Percentiles rank a stretch among this genome's conserved stretches.
These are phyloP conservation scores for Colius striatus DNA, from an alignment of 2,113 vertebrate species.

Conservation along the genomic window DNA sequence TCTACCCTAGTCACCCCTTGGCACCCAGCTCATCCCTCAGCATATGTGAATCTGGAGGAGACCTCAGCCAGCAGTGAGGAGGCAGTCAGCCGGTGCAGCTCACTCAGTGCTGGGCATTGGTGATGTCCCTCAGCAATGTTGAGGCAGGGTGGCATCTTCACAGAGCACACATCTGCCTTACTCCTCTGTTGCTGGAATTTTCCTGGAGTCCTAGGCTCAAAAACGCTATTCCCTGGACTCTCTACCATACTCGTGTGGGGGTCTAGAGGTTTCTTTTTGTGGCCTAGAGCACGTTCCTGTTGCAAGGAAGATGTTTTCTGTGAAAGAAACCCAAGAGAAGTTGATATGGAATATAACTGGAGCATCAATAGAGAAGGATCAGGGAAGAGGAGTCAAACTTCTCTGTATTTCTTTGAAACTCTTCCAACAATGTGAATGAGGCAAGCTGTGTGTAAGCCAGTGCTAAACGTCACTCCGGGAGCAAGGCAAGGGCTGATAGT, in stretches of 20 bases:
- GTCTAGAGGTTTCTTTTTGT: background rate
- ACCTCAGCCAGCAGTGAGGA: background rate
- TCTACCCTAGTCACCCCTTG: background rate
- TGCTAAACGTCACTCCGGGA: background rate
- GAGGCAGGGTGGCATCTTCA: background rate
- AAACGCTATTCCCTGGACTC: background rate
- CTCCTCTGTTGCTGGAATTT: background rate
- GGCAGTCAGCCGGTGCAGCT: background rate
- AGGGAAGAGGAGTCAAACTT: background rate
- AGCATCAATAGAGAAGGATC: background rate
- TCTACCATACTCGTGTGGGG: background rate
- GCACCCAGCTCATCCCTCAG: background rate
- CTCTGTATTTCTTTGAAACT: background rate
- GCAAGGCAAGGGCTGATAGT: background rate
- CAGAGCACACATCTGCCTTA: background rate
- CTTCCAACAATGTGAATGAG: background rate
- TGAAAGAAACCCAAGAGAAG: background rate
- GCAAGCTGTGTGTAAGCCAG: background rate
- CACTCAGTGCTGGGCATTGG: background rate
- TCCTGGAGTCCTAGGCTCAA: background rate
- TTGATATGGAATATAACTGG: background rate
- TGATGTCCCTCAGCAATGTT: background rate
- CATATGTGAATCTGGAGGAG: background rate
- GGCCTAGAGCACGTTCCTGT: background rate
- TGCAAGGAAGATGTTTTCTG: background rate